Conservation (phyloP, 2,888 invertebrate genomes). For the Sarcophaga subvicina region DNA sequence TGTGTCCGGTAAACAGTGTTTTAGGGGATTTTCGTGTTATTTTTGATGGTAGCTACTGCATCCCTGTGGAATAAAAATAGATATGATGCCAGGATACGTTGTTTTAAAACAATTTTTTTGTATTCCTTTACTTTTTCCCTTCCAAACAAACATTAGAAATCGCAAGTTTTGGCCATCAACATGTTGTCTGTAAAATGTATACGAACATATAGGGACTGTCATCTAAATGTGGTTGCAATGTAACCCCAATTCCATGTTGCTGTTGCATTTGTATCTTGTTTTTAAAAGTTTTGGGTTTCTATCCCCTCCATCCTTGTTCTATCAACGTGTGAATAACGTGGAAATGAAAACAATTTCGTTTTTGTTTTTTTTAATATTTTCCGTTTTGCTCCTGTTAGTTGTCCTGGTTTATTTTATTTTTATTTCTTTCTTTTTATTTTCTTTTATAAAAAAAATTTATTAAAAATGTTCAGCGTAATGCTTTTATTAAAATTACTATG, state of each 20-base stretch:
- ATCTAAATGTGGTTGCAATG: not conserved
- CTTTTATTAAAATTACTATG: conserved; percentile 59
- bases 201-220: not conserved
- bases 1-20: no score
- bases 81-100: no score
- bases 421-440: not conserved
- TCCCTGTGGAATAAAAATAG: no score
- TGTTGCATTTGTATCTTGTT: no score
- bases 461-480: conserved; percentile 23
- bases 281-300: no score
- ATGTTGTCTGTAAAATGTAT: not conserved
- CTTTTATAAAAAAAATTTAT: conserved; percentile 61
- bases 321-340: conserved; percentile 48
- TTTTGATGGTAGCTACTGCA: no score
- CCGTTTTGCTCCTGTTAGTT: conserved; percentile 64
- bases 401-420: conserved; percentile 62
- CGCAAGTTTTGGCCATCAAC: not conserved
- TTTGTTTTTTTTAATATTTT: conserved; percentile 54
- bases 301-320: no score
- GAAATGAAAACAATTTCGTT: not conserved
- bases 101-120: no score
- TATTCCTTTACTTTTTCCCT: no score
- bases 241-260: no score
- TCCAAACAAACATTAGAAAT: no score
- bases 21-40: no score